A percentile compares a stretch with the other conserved stretches of the same genome.
Evolutionary conservation across 2,797 vertebrate species (phyloP).

Genomic region (Darevskia mixta): DNA sequence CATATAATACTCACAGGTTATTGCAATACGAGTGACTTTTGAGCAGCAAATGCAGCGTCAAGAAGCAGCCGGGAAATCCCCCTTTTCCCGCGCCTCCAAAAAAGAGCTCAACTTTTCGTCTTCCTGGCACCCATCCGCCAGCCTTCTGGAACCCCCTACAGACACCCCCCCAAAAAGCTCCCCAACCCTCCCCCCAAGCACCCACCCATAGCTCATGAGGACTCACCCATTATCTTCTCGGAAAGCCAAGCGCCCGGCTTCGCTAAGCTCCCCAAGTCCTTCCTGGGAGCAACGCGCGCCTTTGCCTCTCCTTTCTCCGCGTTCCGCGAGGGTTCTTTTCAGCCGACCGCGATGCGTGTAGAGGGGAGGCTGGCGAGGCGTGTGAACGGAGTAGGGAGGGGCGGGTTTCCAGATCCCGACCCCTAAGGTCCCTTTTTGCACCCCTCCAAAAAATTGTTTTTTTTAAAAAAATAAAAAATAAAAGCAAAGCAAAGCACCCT

Average conservation of each 20-base stretch:
- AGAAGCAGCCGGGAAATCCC: too few species aligned
- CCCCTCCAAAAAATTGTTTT: too few species aligned
- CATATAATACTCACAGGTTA: too few species aligned
- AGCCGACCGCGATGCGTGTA: not conserved
- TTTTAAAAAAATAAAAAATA: too few species aligned
- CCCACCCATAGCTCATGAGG: not conserved
- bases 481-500: not conserved
- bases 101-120: not conserved
- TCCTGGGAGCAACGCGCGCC: not conserved
- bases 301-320: not conserved
- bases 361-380: not conserved
- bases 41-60: slow-evolving; percentile 32
- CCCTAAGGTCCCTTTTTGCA: too few species aligned
- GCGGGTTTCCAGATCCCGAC: not conserved
- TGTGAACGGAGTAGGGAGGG: slow-evolving; percentile 1
- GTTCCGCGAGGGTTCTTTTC: not conserved
- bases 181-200: not conserved
- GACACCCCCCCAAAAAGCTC: not conserved
- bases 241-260: not conserved
- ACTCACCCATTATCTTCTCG: slow-evolving; percentile 36
- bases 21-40: too few species aligned
- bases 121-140: too few species aligned
- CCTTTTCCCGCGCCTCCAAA: not conserved
- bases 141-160: not conserved
- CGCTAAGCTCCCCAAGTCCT: too few species aligned